Base-by-base conservation (phyloP, 35 echinoderm and acorn worm genomes). In the Heliocidaris tuberculata region DNA sequence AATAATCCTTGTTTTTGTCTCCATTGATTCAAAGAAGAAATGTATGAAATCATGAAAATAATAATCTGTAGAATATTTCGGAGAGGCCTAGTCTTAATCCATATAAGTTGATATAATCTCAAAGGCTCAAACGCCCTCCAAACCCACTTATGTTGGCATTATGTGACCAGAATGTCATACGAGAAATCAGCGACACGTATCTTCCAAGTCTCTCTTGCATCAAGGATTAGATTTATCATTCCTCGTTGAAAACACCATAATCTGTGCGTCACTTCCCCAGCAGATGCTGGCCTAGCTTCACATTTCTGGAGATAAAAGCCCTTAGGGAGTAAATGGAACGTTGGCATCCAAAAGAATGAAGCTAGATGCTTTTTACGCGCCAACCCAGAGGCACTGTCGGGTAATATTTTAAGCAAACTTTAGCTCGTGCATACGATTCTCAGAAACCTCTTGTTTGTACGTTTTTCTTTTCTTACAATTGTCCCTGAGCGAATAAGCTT, bases 261-360 rank as follows among this genome's bases (percentile, higher is more conserved):
- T 78, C 65, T 78, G 65, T 78, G 65, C 65, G 65, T 78, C 65
- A 78, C 65, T 78, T 78, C 65, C 65, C 21, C 21, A 24, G 65
- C 65, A 78, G 65, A 78, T 78, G 65, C 65, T 78, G 65, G 65
- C 65, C 65, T 78, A 78, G 52, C 52, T 56, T 56, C 27, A 6
- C 65, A 21, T 27, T 78, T 19, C 65, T 78, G 21, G 65, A 78
- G 65, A 78, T 78, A 78, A 78, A 78, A 78, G 65, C 65, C 65
- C 65, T 78, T 78, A 78, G 65, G 65, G 65, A 78, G 19, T 78
- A 78, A n/a, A 78, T 78, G 65, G 65, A 70, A 78, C 65, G 65
- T 78, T 78, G 27, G 65, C 65, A 78, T 78, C 21, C 65, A 78
- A 17, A 24, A 78, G 27, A 78, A 19, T 78, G 21, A 78, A 78